Evolutionary conservation across 1,140 invertebrate species (phyloP).

Genomic region (Portunus trituberculatus): DNA sequence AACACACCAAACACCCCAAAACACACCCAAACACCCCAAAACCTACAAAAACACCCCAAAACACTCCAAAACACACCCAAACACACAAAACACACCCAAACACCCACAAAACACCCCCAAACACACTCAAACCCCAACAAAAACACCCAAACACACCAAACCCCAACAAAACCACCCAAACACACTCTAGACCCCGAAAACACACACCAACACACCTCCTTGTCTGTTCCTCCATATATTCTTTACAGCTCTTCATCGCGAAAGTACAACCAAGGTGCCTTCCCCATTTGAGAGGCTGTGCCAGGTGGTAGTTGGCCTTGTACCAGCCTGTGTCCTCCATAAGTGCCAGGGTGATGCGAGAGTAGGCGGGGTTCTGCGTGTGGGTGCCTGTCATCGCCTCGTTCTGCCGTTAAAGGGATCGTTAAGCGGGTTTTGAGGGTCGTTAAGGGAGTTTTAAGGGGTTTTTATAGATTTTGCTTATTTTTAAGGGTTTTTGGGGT

Average conservation of each 20-base stretch:
- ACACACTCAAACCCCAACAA: too few species aligned
- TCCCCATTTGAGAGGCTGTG: slow-evolving; percentile 95
- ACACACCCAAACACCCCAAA: too few species aligned
- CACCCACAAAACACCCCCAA: too few species aligned
- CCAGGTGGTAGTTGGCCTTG: slow-evolving; percentile 92
- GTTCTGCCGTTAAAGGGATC: slow-evolving; percentile 86
- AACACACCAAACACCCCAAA: too few species aligned
- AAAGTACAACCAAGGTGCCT: slow-evolving; percentile 95
- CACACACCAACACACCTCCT: slow-evolving; percentile 43
- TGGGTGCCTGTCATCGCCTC: slow-evolving; percentile 99
- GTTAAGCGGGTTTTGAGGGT: background rate
- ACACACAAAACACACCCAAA: too few species aligned
- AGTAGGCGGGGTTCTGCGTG: slow-evolving; percentile 99
- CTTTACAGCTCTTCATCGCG: slow-evolving; percentile 95
- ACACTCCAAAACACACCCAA: too few species aligned
- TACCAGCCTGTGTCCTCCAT: slow-evolving; percentile 99
- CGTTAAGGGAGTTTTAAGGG: background rate
- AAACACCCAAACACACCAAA: too few species aligned
- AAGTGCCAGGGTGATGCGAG: slow-evolving; percentile 95
- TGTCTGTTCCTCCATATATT: slow-evolving; percentile 91
- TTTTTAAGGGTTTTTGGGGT: too few species aligned
- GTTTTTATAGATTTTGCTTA: too few species aligned
- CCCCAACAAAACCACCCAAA: too few species aligned
- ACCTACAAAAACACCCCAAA: too few species aligned
- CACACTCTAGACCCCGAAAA: too few species aligned